A percentile compares a stretch with the other conserved stretches of the same genome.
phyloP scores from a whole-genome alignment of 2,113 vertebrate species.

The Campylomormyrus tamandua region DNA sequence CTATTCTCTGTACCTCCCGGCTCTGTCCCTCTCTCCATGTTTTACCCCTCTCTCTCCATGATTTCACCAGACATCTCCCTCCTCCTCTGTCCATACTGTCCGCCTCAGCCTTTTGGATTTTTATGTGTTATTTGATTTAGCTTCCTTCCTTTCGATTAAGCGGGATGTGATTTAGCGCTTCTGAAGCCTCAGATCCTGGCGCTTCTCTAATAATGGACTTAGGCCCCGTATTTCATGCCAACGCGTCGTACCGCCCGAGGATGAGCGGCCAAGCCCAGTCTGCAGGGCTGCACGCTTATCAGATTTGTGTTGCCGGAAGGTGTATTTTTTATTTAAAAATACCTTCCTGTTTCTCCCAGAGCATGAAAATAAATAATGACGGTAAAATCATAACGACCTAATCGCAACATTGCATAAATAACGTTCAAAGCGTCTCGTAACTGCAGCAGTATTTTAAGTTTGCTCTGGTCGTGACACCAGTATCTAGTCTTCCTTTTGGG shows the following conservation, averaged over 20 bases:
- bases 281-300: constrained; percentile 24
- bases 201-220: constrained; percentile 11
- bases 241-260: neutral
- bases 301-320: constrained; percentile 20
- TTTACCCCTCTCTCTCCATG: neutral
- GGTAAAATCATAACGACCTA: constrained; percentile 28
- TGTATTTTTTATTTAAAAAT: constrained; percentile 22
- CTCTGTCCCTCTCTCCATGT: neutral
- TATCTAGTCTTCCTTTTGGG: constrained; percentile 35
- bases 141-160: neutral
- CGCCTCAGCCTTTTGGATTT: constrained; percentile 18
- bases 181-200: neutral
- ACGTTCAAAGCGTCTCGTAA: constrained; percentile 42
- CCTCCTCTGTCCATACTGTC: neutral
- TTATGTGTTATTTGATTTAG: neutral
- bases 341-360: constrained; percentile 33
- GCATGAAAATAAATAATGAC: constrained; percentile 43
- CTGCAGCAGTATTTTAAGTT: constrained; percentile 38
- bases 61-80: constrained; percentile 17
- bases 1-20: neutral
- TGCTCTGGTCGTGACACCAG: constrained; percentile 34
- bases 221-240: neutral
- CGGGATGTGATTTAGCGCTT: neutral
- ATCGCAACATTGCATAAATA: constrained; percentile 8
- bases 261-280: neutral